Evolutionary conservation across 1,140 invertebrate species (phyloP).

Genomic region (Microplitis demolitor): DNA sequence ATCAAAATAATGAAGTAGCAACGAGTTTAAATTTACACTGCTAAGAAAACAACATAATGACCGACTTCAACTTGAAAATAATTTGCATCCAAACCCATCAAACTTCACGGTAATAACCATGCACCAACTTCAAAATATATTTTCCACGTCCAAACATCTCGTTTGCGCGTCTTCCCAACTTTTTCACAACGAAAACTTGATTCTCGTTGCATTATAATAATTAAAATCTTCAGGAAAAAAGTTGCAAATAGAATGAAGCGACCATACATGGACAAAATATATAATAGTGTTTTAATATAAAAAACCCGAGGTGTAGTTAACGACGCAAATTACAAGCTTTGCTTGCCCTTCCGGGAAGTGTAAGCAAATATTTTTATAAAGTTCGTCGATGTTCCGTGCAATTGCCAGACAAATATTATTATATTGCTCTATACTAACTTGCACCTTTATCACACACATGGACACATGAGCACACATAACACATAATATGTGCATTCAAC

Average conservation of each 20-base stretch:
- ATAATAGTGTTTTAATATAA: neutral
- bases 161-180: too few species aligned
- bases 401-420: neutral
- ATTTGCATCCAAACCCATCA: too few species aligned
- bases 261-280: too few species aligned
- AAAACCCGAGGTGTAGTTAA: neutral
- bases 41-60: too few species aligned
- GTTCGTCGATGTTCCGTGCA: neutral
- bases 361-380: slow-evolving; percentile 1
- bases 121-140: too few species aligned
- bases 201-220: neutral
- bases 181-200: too few species aligned
- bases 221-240: neutral
- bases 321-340: neutral
- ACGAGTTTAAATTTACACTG: too few species aligned
- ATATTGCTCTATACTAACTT: neutral
- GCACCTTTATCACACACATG: neutral
- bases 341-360: slow-evolving; percentile 6
- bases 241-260: too few species aligned
- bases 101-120: too few species aligned
- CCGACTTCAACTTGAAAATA: too few species aligned
- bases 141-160: too few species aligned
- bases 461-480: neutral
- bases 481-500: neutral
- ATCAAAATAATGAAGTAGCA: too few species aligned